A percentile compares a stretch with the other conserved stretches of the same genome.
These are phyloP conservation scores for Indri indri DNA, from an alignment of 2,113 vertebrate species.

Conservation along the genomic window DNA sequence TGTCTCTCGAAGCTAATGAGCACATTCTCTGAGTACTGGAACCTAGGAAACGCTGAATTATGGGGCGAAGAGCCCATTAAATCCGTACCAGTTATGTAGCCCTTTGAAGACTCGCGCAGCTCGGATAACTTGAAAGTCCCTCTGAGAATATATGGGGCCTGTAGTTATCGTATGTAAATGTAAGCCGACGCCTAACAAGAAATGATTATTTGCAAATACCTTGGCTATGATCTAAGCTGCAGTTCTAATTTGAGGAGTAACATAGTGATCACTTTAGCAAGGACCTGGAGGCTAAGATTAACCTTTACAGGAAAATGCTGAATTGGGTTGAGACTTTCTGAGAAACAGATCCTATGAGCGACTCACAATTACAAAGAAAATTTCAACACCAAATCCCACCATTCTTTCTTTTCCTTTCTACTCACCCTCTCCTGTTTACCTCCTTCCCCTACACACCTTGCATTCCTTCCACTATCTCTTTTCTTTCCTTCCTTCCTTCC, in stretches of 20 bases:
- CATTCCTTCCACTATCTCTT: not conserved
- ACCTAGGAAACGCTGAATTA: conserved; percentile 63
- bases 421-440: not conserved
- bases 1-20: conserved; percentile 65
- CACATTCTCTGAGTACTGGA: conserved; percentile 35
- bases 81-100: conserved; percentile 18
- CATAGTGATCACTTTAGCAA: conserved; percentile 18
- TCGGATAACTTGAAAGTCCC: conserved; percentile 43
- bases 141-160: conserved; percentile 28
- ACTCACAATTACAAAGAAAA: not conserved
- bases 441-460: not conserved
- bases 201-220: conserved; percentile 55
- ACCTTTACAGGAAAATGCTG: conserved; percentile 44
- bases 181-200: not conserved
- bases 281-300: conserved; percentile 61
- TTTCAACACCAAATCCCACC: not conserved
- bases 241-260: conserved; percentile 51
- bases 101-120: conserved; percentile 41
- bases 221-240: conserved; percentile 51
- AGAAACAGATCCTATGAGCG: not conserved
- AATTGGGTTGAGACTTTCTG: not conserved
- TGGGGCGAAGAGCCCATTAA: conserved; percentile 64
- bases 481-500: too few species aligned
- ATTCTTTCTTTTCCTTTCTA: not conserved
- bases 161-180: conserved; percentile 51